Evolutionary conservation across 2,113 vertebrate species (phyloP).

Genomic region (Bombycilla garrulus): DNA sequence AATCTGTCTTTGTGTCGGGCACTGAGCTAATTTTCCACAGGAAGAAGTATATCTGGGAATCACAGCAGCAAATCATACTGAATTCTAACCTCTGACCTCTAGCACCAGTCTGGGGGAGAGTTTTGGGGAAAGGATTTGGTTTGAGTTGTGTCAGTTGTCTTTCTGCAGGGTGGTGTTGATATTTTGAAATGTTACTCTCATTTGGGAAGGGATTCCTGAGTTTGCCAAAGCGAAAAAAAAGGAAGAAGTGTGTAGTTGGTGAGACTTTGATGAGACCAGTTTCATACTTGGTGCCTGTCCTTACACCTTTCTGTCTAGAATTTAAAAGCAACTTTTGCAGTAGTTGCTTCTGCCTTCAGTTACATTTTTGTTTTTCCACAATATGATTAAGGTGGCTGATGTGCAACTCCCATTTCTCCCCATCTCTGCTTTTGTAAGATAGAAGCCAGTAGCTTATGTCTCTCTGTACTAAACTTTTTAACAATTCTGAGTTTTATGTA

Average conservation of each 20-base stretch:
- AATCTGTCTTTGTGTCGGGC: neutral
- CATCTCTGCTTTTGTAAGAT: neutral
- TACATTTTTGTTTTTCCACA: neutral
- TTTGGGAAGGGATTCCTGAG: neutral
- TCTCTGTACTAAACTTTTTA: neutral
- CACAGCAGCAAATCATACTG: neutral
- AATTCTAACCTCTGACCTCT: neutral
- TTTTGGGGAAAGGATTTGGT: neutral
- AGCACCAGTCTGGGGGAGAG: no score
- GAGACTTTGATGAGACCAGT: neutral
- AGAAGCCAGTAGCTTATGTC: neutral
- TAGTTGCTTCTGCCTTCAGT: neutral
- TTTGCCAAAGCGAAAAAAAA: neutral
- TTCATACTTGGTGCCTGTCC: neutral
- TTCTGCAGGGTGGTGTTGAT: neutral
- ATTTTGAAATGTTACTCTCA: neutral
- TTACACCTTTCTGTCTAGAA: rapidly evolving
- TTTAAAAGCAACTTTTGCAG: neutral
- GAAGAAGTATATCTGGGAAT: neutral
- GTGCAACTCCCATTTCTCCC: neutral
- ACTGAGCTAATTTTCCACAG: neutral
- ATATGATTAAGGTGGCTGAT: neutral
- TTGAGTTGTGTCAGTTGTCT: neutral
- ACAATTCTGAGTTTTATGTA: neutral
- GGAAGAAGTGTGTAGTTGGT: no score